These are phyloP conservation scores for Eulemur macaco DNA, from an alignment of 2,113 vertebrate genomes.

Conservation along the genomic window DNA sequence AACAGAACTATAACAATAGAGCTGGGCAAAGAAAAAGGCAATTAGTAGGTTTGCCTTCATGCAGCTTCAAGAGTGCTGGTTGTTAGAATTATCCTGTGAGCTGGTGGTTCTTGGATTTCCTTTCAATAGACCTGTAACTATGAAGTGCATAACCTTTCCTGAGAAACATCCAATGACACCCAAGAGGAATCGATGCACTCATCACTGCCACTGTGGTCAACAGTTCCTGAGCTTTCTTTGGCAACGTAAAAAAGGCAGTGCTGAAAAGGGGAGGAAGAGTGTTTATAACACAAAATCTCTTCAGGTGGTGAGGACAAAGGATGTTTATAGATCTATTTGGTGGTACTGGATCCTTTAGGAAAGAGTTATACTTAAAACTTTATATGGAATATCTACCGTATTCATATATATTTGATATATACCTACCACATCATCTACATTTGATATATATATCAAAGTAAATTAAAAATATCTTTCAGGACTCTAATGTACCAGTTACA, in stretches of 20 bases:
- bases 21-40: not conserved
- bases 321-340: not conserved
- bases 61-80: not conserved
- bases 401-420: not conserved
- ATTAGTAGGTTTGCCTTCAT: not conserved
- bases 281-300: not conserved
- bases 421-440: not conserved
- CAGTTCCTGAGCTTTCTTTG: not conserved
- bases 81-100: not conserved
- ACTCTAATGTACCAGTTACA: not conserved
- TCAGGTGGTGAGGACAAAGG: not conserved
- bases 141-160: not conserved
- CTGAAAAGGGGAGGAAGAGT: not conserved
- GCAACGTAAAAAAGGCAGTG: not conserved
- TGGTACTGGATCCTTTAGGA: not conserved
- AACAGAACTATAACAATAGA: not conserved
- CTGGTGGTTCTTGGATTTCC: not conserved
- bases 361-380: not conserved
- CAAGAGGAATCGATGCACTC: not conserved
- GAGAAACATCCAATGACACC: not conserved
- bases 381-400: not conserved
- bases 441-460: not conserved
- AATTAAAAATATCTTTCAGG: not conserved
- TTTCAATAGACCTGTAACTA: not conserved
- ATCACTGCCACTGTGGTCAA: not conserved